Percentiles rank a stretch among this genome's conserved stretches.
Conservation (phyloP, 2,113 vertebrate genomes). For the Recurvirostra avosetta region DNA sequence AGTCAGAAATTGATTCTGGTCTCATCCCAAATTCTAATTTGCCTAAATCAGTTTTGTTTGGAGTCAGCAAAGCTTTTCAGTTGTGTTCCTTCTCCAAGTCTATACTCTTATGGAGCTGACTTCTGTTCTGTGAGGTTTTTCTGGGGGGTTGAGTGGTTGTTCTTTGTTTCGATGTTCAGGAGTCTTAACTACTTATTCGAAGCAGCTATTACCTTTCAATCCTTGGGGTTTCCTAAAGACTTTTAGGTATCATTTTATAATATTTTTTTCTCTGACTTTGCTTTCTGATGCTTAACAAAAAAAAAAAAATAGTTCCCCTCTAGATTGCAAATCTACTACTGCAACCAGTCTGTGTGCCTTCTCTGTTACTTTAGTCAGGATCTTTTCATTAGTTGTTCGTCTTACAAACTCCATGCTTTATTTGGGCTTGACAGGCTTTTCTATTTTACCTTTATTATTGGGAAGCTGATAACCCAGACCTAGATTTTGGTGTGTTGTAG, state of each 20-base stretch:
- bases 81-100: neutral
- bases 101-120: neutral
- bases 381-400: neutral
- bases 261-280: neutral
- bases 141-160: rapidly evolving
- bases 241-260: neutral
- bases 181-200: neutral
- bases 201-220: neutral
- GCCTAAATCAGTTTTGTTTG: neutral
- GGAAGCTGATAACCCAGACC: neutral
- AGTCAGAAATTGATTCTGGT: neutral
- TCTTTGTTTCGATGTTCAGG: neutral
- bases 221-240: neutral
- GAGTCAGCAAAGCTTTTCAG: neutral
- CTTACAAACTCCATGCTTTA: neutral
- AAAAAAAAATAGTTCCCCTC: neutral
- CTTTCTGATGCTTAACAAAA: neutral
- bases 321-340: neutral
- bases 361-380: neutral
- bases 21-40: neutral
- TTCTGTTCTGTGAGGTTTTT: neutral
- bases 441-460: neutral
- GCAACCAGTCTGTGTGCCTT: neutral
- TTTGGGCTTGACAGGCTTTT: neutral
- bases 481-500: neutral